Evolutionary conservation across 2,797 vertebrate species (phyloP).

Genomic region (Furcifer pardalis): DNA sequence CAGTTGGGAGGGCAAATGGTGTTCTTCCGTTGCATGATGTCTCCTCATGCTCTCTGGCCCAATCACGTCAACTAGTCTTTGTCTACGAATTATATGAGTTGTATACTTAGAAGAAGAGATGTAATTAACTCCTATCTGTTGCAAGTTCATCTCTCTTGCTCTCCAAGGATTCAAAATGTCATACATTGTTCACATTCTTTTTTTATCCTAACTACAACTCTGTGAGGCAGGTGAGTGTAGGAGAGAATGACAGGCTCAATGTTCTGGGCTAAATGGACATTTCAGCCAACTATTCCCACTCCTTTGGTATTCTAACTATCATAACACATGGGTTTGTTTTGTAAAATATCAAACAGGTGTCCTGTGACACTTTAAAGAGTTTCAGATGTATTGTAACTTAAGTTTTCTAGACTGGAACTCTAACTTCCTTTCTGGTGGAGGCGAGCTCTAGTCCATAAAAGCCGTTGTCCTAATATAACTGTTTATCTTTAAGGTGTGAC

Average conservation of each 20-base stretch:
- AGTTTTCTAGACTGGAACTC: neutral
- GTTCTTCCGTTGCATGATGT: no score
- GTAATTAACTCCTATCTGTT: neutral
- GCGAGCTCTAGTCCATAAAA: neutral
- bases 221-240: no score
- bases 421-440: neutral
- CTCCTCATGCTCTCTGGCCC: no score
- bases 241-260: neutral
- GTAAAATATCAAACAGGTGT: neutral
- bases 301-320: neutral
- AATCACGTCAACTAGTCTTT: no score
- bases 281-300: neutral
- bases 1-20: no score
- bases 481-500: conserved; percentile 2
- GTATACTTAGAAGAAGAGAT: neutral
- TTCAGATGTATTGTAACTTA: neutral
- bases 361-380: neutral
- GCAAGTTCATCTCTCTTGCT: no score
- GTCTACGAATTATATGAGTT: no score
- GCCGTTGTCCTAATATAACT: neutral
- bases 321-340: neutral
- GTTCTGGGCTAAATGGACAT: neutral
- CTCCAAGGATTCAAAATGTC: no score
- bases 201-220: no score
- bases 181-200: no score